Conservation (phyloP, 2,888 invertebrate species). For the Pteria penguin region DNA sequence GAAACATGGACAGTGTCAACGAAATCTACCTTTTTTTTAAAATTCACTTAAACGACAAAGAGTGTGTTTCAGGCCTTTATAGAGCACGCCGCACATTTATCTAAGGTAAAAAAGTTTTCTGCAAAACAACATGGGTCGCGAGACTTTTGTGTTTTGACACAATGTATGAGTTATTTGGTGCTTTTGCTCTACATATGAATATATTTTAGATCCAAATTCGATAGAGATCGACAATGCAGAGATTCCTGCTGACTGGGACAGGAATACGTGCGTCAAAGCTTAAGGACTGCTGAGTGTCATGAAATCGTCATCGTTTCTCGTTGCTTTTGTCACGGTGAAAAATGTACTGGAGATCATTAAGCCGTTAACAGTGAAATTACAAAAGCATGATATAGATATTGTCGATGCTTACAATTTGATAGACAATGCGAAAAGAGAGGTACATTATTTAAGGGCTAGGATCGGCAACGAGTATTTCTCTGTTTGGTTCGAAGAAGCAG, state of each 20-base stretch:
- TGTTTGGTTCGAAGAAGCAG: too few species aligned
- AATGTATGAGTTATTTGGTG: not conserved
- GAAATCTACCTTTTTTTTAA: conserved; percentile 15
- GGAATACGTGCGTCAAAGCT: conserved; percentile 9
- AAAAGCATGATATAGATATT: too few species aligned
- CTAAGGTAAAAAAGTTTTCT: conserved; percentile 9
- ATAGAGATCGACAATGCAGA: not conserved
- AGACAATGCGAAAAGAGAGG: too few species aligned
- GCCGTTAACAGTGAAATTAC: not conserved
- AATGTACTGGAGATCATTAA: not conserved
- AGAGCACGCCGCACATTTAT: too few species aligned
- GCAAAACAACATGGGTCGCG: conserved; percentile 14
- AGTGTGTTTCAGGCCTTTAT: too few species aligned
- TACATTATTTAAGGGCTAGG: too few species aligned
- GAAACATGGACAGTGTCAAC: conserved; percentile 25
- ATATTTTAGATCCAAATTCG: not conserved
- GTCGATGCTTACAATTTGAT: too few species aligned
- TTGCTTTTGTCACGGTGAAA: too few species aligned
- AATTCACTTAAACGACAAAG: too few species aligned
- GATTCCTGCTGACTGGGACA: conserved; percentile 1
- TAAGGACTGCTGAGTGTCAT: not conserved
- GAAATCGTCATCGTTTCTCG: conserved; percentile 4
- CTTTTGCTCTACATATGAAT: conserved; percentile 1
- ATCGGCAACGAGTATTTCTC: too few species aligned
- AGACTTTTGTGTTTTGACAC: conserved; percentile 9